A percentile compares a stretch with the other conserved stretches of the same genome.
phyloP scores from a whole-genome alignment of 2,113 vertebrate species.

The Corythaixoides concolor region DNA sequence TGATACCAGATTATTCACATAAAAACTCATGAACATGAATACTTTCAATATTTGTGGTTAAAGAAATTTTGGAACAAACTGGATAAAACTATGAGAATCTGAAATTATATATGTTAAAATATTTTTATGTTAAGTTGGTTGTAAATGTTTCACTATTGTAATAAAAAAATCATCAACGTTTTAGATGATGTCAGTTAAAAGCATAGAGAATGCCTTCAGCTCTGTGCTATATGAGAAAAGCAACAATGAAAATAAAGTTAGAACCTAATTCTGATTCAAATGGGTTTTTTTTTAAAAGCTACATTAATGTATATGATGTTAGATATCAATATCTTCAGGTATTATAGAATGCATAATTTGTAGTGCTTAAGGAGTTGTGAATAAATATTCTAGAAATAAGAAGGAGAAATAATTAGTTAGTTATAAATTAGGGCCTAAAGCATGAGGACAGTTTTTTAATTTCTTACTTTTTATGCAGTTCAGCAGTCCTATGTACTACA shows the following conservation, averaged over 20 bases:
- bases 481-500: neutral
- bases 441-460: neutral
- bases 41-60: neutral
- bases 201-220: neutral
- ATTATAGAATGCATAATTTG: neutral
- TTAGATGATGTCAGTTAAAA: neutral
- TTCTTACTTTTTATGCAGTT: neutral
- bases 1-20: neutral
- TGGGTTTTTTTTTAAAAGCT: neutral
- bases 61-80: neutral
- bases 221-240: neutral
- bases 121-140: neutral
- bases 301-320: neutral
- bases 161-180: neutral
- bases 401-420: neutral
- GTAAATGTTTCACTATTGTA: neutral
- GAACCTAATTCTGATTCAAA: neutral
- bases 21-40: neutral
- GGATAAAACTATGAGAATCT: neutral
- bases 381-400: neutral
- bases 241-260: neutral
- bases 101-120: neutral
- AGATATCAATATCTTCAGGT: neutral
- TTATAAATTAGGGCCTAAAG: neutral
- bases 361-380: neutral